phyloP scores from a whole-genome alignment of 2,797 vertebrate genomes.

The Vespertilio murinus region DNA sequence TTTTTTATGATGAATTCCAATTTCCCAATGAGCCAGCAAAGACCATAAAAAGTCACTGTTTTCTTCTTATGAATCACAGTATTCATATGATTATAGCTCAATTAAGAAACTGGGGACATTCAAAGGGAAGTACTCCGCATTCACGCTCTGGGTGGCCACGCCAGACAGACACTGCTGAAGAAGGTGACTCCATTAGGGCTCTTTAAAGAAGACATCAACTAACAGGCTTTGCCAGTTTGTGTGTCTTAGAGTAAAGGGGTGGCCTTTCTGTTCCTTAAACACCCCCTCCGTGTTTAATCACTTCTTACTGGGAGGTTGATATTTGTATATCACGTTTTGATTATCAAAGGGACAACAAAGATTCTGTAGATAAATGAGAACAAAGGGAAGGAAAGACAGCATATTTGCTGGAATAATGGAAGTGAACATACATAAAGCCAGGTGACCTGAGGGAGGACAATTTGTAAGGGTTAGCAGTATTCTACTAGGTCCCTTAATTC shows the following conservation, averaged over 20 bases:
- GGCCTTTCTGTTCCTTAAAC: background rate
- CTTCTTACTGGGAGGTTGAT: background rate
- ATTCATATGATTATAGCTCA: conserved; percentile 42
- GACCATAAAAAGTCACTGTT: background rate
- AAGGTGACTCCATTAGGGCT: background rate
- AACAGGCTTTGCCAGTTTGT: background rate
- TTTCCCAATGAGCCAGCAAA: background rate
- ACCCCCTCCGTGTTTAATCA: background rate
- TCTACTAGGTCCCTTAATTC: background rate
- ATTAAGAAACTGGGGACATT: background rate
- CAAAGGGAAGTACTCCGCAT: background rate
- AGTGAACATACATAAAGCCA: background rate
- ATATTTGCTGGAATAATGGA: background rate
- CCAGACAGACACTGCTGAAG: background rate
- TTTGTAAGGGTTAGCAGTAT: background rate
- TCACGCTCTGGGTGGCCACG: background rate
- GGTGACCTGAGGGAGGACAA: background rate
- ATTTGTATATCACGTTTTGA: background rate
- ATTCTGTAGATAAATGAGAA: background rate
- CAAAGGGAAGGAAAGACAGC: background rate
- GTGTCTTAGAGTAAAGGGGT: background rate
- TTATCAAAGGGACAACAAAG: background rate
- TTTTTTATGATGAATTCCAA: conserved; percentile 36
- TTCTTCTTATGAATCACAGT: background rate
- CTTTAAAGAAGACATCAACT: conserved; percentile 45